Conservation (phyloP, 2,888 invertebrate species). For the Cheilosia soror region DNA sequence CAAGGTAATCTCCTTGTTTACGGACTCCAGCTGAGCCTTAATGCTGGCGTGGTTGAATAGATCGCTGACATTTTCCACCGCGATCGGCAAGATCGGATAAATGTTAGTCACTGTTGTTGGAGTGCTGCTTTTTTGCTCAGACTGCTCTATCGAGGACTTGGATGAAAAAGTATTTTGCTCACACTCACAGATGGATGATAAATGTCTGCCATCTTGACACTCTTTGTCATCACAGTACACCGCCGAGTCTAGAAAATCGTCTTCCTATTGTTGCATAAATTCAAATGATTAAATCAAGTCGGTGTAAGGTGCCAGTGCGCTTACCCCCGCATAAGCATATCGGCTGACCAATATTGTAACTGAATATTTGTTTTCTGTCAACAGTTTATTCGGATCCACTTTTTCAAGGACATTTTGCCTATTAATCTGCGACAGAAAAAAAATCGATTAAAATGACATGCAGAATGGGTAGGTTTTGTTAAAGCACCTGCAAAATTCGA, state of each 20-base stretch:
- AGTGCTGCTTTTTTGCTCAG: slow-evolving; percentile 34
- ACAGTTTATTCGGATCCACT: slow-evolving; percentile 85
- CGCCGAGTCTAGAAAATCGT: slow-evolving; percentile 81
- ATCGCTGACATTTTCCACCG: slow-evolving; percentile 70
- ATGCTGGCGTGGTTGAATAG: slow-evolving; percentile 78
- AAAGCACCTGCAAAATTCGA: slow-evolving; percentile 85
- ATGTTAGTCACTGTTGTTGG: slow-evolving; percentile 27
- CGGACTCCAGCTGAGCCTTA: slow-evolving; percentile 81
- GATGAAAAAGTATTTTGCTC: slow-evolving; percentile 74
- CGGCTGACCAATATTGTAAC: slow-evolving; percentile 86
- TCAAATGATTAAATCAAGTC: neutral
- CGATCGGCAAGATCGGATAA: slow-evolving; percentile 26
- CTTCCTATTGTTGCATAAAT: slow-evolving; percentile 71
- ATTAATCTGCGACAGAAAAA: slow-evolving; percentile 83
- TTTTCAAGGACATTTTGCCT: slow-evolving; percentile 85
- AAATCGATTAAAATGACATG: neutral
- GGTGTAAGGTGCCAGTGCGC: neutral
- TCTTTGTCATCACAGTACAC: slow-evolving; percentile 80
- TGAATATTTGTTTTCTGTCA: slow-evolving; percentile 85
- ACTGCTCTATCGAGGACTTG: slow-evolving; percentile 70
- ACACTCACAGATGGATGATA: slow-evolving; percentile 70
- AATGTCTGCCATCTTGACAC: slow-evolving; percentile 34
- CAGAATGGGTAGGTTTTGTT: neutral
- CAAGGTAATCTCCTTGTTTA: slow-evolving; percentile 85
- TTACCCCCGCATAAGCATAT: slow-evolving; percentile 83